phyloP scores from a whole-genome alignment of 2,888 invertebrate genomes.

The Epistrophella euchroma region DNA sequence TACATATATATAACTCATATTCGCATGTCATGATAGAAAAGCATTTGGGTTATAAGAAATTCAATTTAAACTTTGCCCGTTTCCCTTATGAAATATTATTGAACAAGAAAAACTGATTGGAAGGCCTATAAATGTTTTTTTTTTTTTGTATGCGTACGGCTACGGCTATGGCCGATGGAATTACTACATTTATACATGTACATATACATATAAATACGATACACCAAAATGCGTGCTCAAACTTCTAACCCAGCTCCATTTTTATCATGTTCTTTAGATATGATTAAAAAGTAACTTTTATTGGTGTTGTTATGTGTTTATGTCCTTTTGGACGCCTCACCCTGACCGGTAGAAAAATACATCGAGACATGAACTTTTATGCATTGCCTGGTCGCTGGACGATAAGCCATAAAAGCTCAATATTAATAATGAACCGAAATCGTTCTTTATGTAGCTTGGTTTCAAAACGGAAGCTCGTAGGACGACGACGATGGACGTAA shows the following conservation, averaged over 20 bases:
- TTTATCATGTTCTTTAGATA: conserved; percentile 69
- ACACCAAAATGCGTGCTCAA: conserved; percentile 64
- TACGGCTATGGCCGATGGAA: too few species aligned
- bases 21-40: conserved; percentile 18
- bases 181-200: too few species aligned
- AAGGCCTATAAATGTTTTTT: conserved; percentile 27
- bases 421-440: conserved; percentile 75
- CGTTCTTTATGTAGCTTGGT: conserved; percentile 63
- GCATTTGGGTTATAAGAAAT: conserved; percentile 60
- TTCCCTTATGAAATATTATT: conserved; percentile 64
- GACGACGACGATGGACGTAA: not conserved
- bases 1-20: not conserved
- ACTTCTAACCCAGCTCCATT: conserved; percentile 67
- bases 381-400: conserved; percentile 43
- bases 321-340: conserved; percentile 58
- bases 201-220: not conserved
- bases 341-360: conserved; percentile 36
- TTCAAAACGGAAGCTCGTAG: conserved; percentile 51
- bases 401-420: conserved; percentile 72
- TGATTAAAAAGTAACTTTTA: conserved; percentile 76
- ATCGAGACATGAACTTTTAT: conserved; percentile 28
- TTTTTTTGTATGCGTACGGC: conserved; percentile 1
- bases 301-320: conserved; percentile 74
- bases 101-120: conserved; percentile 49
- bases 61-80: conserved; percentile 74